Conservation (phyloP, 2,113 vertebrate genomes). For the Steatornis caripensis region DNA sequence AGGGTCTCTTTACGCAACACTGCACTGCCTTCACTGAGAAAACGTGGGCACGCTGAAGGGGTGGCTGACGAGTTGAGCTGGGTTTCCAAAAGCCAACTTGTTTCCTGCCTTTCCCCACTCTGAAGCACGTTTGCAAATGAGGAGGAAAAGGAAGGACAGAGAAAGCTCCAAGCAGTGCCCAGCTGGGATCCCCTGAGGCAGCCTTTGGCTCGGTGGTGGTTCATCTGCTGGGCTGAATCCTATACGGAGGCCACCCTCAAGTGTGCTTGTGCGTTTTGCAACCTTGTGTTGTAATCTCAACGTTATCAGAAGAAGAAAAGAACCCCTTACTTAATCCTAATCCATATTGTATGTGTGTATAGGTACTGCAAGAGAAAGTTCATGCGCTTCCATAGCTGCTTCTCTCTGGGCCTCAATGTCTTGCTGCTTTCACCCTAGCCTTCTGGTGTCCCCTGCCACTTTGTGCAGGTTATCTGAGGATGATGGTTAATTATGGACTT, state of each 20-base stretch:
- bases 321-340: background rate
- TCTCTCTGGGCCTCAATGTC: background rate
- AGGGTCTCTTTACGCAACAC: background rate
- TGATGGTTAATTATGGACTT: background rate
- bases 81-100: background rate
- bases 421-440: background rate
- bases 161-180: background rate
- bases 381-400: background rate
- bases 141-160: background rate
- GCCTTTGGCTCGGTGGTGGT: accelerated
- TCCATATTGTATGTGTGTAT: accelerated
- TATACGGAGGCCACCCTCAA: accelerated
- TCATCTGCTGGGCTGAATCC: background rate
- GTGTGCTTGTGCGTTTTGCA: background rate
- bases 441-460: background rate
- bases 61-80: background rate
- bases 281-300: background rate
- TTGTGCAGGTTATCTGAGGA: background rate
- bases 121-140: background rate
- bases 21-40: background rate
- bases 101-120: background rate
- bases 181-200: background rate
- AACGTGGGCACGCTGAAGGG: accelerated
- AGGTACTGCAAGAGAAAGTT: background rate
- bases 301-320: background rate